Evolutionary conservation across 1,140 invertebrate species (phyloP).

Genomic region (Megalonaias nervosa): DNA sequence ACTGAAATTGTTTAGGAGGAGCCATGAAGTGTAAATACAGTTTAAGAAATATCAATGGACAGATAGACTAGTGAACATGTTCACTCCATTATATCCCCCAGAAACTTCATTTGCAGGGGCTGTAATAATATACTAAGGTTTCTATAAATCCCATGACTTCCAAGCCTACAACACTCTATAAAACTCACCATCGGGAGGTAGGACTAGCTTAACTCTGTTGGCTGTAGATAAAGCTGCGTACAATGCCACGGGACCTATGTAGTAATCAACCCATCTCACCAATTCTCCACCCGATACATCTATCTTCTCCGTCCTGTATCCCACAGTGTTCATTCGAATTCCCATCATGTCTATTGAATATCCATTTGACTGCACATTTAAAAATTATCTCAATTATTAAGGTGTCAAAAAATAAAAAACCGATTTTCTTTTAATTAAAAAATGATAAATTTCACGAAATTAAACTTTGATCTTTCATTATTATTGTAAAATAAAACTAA

Average conservation of each 20-base stretch:
- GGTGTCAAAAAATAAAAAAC: not conserved
- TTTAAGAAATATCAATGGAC: no score
- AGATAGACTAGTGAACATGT: no score
- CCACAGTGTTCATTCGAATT: conserved; percentile 49
- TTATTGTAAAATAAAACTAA: not conserved
- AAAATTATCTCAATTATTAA: conserved; percentile 1
- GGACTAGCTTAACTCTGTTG: conserved; percentile 45
- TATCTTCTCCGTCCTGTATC: conserved; percentile 41
- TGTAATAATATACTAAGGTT: no score
- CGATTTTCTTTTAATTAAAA: not conserved
- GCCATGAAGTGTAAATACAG: no score
- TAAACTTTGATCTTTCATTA: not conserved
- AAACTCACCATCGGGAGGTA: conserved; percentile 13
- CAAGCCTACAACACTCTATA: no score
- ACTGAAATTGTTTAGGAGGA: no score
- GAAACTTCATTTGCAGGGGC: no score
- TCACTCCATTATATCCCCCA: no score
- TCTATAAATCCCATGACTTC: no score
- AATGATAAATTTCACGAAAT: not conserved
- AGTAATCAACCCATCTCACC: conserved; percentile 50
- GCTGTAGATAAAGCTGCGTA: conserved; percentile 43
- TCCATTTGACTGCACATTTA: conserved; percentile 37
- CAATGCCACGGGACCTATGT: conserved; percentile 48
- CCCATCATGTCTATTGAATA: conserved; percentile 37
- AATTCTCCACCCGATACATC: conserved; percentile 30